These are phyloP conservation scores for Ecdyonurus torrentis DNA, from an alignment of 2,888 invertebrate genomes.

Conservation along the genomic window DNA sequence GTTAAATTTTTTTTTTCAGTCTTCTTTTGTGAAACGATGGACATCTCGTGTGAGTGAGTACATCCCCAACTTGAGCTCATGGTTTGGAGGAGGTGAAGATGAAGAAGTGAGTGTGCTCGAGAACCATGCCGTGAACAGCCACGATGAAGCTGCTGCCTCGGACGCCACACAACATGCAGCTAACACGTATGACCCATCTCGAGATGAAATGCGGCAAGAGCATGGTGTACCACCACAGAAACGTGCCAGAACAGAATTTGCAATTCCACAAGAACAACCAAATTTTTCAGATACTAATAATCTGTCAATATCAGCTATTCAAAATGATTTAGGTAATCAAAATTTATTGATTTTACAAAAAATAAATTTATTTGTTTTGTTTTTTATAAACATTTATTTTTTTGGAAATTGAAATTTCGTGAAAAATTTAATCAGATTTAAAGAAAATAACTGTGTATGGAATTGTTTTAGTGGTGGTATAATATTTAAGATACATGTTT, in stretches of 20 bases:
- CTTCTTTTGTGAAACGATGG: neutral
- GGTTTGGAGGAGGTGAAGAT: too few species aligned
- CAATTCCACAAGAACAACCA: neutral
- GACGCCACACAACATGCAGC: too few species aligned
- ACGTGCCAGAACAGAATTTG: neutral
- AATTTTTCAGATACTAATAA: neutral
- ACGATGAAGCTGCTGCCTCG: too few species aligned
- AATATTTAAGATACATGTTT: neutral
- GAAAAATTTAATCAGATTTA: neutral
- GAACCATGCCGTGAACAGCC: too few species aligned
- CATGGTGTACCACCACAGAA: neutral
- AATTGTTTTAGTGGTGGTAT: neutral
- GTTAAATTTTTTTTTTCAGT: neutral
- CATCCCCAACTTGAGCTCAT: neutral
- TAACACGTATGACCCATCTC: too few species aligned
- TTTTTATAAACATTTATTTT: too few species aligned
- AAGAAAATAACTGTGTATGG: neutral
- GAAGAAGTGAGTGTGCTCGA: too few species aligned
- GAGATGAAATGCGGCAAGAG: too few species aligned
- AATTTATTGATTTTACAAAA: too few species aligned
- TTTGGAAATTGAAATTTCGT: too few species aligned
- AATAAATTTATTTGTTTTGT: too few species aligned
- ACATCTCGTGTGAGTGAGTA: neutral
- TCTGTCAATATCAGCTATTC: neutral
- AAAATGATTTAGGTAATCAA: neutral